Evolutionary conservation across 1,140 invertebrate genomes (phyloP).

Genomic region (Eriosoma lanigerum): DNA sequence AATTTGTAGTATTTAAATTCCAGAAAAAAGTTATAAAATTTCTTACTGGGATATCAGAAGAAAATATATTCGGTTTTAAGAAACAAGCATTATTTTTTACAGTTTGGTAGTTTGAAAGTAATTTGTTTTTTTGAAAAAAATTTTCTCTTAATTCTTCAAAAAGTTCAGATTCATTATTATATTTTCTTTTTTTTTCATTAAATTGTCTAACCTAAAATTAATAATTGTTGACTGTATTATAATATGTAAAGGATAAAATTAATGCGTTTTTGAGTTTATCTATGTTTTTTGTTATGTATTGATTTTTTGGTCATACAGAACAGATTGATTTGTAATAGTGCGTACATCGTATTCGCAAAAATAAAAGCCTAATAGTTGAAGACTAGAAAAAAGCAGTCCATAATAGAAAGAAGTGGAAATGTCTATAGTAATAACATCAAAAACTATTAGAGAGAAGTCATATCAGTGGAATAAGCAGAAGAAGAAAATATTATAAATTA

Average conservation of each 20-base stretch:
- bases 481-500: too few species aligned
- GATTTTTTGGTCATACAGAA: too few species aligned
- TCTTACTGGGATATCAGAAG: constrained; percentile 22
- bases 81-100: not conserved
- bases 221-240: not conserved
- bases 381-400: too few species aligned
- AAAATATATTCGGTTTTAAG: not conserved
- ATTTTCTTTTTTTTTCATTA: constrained; percentile 37
- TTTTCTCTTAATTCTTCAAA: constrained; percentile 32
- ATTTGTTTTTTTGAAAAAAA: constrained; percentile 29
- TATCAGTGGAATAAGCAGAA: too few species aligned
- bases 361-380: too few species aligned
- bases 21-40: not conserved
- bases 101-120: constrained; percentile 19
- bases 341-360: too few species aligned
- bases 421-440: too few species aligned
- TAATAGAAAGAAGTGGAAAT: too few species aligned
- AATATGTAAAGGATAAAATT: not conserved
- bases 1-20: not conserved
- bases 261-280: too few species aligned
- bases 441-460: too few species aligned
- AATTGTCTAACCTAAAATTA: constrained; percentile 5
- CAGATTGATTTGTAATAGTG: too few species aligned
- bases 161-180: not conserved
- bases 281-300: too few species aligned